phyloP scores from a whole-genome alignment of 2,797 vertebrate species.

The Calcarius lapponicus region DNA sequence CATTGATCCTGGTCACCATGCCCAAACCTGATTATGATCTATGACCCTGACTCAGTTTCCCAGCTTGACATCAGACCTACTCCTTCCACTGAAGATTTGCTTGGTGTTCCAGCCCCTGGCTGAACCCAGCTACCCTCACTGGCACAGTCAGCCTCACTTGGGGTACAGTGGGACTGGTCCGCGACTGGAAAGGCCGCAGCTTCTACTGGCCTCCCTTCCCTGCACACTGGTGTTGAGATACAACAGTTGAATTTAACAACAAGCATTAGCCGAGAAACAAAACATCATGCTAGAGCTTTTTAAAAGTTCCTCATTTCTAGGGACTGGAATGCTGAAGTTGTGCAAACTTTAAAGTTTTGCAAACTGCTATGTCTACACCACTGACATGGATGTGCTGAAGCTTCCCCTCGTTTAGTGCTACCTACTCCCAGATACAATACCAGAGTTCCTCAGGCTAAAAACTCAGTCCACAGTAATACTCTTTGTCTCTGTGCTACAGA shows the following conservation, averaged over 20 bases:
- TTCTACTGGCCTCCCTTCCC: neutral
- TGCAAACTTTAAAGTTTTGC: neutral
- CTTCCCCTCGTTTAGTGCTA: neutral
- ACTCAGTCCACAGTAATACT: neutral
- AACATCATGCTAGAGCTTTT: neutral
- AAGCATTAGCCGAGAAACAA: neutral
- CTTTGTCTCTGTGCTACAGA: neutral
- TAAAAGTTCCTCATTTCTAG: neutral
- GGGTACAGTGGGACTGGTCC: neutral
- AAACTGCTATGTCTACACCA: neutral
- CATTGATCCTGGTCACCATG: neutral
- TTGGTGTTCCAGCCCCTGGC: neutral
- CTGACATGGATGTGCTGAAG: neutral
- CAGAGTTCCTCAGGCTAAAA: neutral
- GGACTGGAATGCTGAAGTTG: neutral
- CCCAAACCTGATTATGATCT: neutral
- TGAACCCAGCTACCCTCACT: neutral
- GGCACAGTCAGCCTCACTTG: neutral
- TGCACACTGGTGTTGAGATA: neutral
- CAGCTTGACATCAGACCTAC: neutral
- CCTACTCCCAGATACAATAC: neutral
- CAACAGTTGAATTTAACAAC: neutral
- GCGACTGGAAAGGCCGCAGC: neutral
- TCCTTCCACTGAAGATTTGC: neutral
- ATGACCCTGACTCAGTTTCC: neutral